phyloP scores from a whole-genome alignment of 2,797 vertebrate genomes.

The Periophthalmus magnuspinnatus region DNA sequence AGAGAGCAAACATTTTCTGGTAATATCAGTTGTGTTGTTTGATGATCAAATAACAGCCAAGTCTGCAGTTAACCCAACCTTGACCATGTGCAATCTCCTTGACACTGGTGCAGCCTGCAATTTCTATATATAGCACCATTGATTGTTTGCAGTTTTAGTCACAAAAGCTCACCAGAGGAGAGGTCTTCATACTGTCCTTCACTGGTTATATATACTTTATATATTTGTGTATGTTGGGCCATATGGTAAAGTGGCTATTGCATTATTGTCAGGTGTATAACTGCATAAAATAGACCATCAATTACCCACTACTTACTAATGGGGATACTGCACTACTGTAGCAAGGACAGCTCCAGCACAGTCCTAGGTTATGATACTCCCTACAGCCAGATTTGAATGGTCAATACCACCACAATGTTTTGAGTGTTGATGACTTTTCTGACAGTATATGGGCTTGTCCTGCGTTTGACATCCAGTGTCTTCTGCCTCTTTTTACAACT shows the following conservation, averaged over 20 bases:
- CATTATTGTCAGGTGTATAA: neutral
- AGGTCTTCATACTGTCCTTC: neutral
- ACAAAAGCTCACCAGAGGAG: neutral
- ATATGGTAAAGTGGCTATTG: neutral
- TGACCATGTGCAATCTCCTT: neutral
- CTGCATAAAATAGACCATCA: neutral
- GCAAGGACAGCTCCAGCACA: no score
- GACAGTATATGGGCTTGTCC: neutral
- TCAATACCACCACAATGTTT: no score
- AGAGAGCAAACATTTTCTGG: slow-evolving; percentile 15
- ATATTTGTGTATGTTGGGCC: neutral
- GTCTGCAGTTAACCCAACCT: slow-evolving; percentile 5
- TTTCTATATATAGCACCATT: slow-evolving; percentile 8
- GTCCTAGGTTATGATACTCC: neutral
- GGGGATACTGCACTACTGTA: neutral
- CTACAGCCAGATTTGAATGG: neutral
- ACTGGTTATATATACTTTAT: neutral
- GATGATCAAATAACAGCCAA: slow-evolving; percentile 5
- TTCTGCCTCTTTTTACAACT: neutral
- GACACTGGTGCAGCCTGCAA: neutral
- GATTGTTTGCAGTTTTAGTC: slow-evolving; percentile 2
- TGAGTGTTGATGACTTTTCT: neutral
- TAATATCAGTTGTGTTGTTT: slow-evolving; percentile 4
- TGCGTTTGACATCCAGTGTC: neutral
- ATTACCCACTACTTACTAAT: neutral